phyloP scores from a whole-genome alignment of 2,888 invertebrate genomes.

The Neoascia interrupta region DNA sequence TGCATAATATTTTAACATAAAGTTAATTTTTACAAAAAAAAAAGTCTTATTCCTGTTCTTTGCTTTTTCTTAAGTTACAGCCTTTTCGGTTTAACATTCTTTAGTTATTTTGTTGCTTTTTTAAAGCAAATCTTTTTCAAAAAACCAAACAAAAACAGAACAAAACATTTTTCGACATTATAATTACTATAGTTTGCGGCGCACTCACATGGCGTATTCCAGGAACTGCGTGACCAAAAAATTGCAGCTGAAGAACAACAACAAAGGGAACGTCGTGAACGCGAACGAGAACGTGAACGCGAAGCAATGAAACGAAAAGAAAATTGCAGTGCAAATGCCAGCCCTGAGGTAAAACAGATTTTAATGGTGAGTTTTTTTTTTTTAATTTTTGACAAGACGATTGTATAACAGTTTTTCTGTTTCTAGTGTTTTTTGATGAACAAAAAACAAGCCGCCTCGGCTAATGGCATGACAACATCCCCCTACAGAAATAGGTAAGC shows the following conservation, averaged over 20 bases:
- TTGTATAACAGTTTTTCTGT: constrained; percentile 7
- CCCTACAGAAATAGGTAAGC: constrained; percentile 89
- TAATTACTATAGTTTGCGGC: constrained; percentile 79
- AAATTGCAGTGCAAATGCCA: constrained; percentile 97
- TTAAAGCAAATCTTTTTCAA: constrained; percentile 51
- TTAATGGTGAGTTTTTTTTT: constrained; percentile 85
- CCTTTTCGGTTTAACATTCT: constrained; percentile 33
- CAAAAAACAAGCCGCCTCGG: constrained; percentile 89
- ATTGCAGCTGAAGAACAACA: constrained; percentile 89
- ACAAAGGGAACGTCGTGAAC: constrained; percentile 85
- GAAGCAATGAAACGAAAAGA: constrained; percentile 96
- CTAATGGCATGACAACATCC: constrained; percentile 85
- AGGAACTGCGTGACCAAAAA: constrained; percentile 95
- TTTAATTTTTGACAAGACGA: neutral
- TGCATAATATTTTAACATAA: no score
- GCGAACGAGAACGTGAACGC: constrained; percentile 91
- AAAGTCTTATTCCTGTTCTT: neutral
- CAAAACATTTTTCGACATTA: constrained; percentile 74
- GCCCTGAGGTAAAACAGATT: constrained; percentile 97
- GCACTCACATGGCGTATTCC: constrained; percentile 80
- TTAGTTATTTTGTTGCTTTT: constrained; percentile 44
- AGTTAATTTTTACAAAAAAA: neutral
- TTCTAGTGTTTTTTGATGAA: constrained; percentile 88
- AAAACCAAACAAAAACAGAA: constrained; percentile 62
- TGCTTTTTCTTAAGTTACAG: neutral